These are phyloP conservation scores for Liasis olivaceus DNA, from an alignment of 2,797 vertebrate genomes.

Conservation along the genomic window DNA sequence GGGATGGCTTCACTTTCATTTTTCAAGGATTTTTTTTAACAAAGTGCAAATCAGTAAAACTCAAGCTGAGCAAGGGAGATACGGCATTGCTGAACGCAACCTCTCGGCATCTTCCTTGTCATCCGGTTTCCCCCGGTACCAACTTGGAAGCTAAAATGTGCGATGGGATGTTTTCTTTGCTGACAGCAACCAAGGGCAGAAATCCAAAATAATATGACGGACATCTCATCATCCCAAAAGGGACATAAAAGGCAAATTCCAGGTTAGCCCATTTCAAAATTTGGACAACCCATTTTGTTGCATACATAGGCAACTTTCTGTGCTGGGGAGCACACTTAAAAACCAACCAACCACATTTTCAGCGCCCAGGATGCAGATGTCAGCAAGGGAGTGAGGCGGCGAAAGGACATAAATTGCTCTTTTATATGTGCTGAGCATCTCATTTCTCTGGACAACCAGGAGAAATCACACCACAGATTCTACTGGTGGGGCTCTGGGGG, in stretches of 20 bases:
- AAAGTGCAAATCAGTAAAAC: background rate
- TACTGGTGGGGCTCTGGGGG: background rate
- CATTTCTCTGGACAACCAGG: background rate
- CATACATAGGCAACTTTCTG: background rate
- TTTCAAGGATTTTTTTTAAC: conserved; percentile 43
- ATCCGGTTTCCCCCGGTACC: background rate
- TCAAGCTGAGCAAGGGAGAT: background rate
- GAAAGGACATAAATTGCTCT: background rate
- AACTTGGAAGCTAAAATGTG: background rate
- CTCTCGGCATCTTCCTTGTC: background rate
- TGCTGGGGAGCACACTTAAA: background rate
- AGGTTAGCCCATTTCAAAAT: background rate
- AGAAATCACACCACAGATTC: background rate
- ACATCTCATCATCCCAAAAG: background rate
- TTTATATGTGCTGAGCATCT: background rate
- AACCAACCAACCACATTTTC: background rate
- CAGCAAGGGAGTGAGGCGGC: background rate
- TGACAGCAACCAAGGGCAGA: background rate
- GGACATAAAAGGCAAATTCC: background rate
- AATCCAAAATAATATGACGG: background rate
- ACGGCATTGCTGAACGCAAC: background rate
- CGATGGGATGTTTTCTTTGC: background rate
- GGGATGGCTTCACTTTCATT: conserved; percentile 10
- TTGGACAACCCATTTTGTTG: background rate
- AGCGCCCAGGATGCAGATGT: background rate